These are phyloP conservation scores for Ardeotis arabs DNA, from an alignment of 2,113 vertebrate species.

Conservation along the genomic window DNA sequence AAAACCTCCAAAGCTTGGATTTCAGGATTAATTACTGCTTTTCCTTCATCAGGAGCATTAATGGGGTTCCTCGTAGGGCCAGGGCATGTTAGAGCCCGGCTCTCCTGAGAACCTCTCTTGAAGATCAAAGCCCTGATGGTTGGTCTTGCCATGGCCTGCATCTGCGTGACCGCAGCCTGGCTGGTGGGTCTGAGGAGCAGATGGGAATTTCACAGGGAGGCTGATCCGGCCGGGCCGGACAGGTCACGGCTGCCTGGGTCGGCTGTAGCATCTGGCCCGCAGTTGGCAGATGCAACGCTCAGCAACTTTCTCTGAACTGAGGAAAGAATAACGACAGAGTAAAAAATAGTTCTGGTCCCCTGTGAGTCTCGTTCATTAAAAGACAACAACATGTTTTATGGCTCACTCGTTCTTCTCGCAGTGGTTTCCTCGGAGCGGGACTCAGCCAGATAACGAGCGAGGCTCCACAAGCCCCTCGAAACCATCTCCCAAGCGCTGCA, in stretches of 20 bases:
- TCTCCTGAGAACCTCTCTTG: not conserved
- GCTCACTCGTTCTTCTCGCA: not conserved
- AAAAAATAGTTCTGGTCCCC: conserved; percentile 42
- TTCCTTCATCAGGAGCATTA: conserved; percentile 8
- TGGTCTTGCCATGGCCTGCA: not conserved
- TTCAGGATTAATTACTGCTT: conserved; percentile 15
- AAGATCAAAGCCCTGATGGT: not conserved
- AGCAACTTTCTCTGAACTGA: conserved; percentile 21
- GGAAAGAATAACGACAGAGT: conserved; percentile 6
- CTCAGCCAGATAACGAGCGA: conserved; percentile 1
- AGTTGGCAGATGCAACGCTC: conserved; percentile 37
- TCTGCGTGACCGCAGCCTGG: not conserved
- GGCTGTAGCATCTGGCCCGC: conserved; percentile 25
- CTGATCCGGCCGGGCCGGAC: not conserved
- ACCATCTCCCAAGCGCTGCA: not conserved
- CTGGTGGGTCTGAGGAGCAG: not conserved
- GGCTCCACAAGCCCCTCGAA: not conserved
- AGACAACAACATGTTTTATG: conserved; percentile 53
- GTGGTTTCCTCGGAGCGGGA: not conserved
- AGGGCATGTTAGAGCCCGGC: not conserved
- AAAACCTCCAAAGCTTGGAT: not conserved
- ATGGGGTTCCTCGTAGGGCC: not conserved
- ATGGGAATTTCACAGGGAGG: not conserved
- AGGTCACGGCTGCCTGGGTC: not conserved
- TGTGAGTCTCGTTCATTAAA: not conserved